Conservation (phyloP, 1,140 invertebrate genomes). For the Ooceraea biroi region DNA sequence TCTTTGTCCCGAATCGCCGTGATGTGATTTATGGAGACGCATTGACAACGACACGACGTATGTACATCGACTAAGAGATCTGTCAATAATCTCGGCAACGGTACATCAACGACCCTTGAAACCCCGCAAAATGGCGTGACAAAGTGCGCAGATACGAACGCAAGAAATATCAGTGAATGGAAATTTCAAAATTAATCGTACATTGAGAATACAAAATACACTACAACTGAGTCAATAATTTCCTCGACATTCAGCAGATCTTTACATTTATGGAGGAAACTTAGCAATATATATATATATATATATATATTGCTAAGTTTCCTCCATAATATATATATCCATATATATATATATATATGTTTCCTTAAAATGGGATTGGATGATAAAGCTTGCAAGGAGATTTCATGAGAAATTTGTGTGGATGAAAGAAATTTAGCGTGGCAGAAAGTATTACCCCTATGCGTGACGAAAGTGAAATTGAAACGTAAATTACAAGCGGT, state of each 20-base stretch:
- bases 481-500: neutral
- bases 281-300: neutral
- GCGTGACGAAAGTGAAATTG: neutral
- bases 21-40: conserved; percentile 80
- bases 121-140: conserved; percentile 40
- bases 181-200: conserved; percentile 31
- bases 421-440: neutral
- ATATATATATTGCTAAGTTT: too few species aligned
- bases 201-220: neutral
- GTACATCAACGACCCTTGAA: conserved; percentile 68
- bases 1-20: conserved; percentile 74
- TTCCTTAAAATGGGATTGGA: neutral
- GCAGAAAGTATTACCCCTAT: neutral
- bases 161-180: conserved; percentile 21
- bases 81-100: conserved; percentile 79
- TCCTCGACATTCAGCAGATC: neutral
- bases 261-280: neutral
- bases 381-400: neutral
- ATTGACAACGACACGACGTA: conserved; percentile 74
- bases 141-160: conserved; percentile 24
- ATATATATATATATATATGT: neutral
- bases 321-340: too few species aligned
- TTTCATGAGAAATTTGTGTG: neutral
- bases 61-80: conserved; percentile 67
- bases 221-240: neutral